These are phyloP conservation scores for Andricus quercusramuli DNA, from an alignment of 2,888 invertebrate species.

Conservation along the genomic window DNA sequence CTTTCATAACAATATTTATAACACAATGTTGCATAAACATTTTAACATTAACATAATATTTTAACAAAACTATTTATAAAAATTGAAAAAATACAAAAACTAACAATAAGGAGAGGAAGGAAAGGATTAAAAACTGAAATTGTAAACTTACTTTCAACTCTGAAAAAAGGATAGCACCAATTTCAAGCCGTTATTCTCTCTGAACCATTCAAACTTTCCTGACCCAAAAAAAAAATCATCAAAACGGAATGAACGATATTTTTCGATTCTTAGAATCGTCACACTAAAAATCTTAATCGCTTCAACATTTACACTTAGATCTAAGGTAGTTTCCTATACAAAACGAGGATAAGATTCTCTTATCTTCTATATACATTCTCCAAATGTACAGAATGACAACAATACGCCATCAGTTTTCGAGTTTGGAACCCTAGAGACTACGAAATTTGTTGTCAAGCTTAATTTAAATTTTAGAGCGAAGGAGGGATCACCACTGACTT, in stretches of 20 bases:
- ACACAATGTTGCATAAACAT: neutral
- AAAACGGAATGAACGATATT: constrained; percentile 14
- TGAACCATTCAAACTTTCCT: neutral
- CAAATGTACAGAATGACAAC: constrained; percentile 35
- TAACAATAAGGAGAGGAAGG: too few species aligned
- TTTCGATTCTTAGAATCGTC: constrained; percentile 24
- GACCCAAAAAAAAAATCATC: neutral
- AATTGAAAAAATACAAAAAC: neutral
- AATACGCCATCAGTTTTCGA: neutral
- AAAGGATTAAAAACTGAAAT: neutral
- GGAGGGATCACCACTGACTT: constrained; percentile 42
- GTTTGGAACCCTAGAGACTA: constrained; percentile 10
- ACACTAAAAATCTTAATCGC: constrained; percentile 9
- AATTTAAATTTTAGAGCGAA: constrained; percentile 21
- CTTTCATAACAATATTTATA: neutral
- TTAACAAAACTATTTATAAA: neutral
- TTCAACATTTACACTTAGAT: constrained; percentile 20
- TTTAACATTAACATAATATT: constrained; percentile 15
- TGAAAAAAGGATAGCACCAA: neutral
- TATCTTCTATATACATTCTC: constrained; percentile 26
- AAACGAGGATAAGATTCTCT: constrained; percentile 31
- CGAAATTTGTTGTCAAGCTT: constrained; percentile 10
- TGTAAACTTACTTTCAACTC: neutral
- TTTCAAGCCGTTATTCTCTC: constrained; percentile 1
- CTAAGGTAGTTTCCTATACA: constrained; percentile 24